These are phyloP conservation scores for Amazona ochrocephala DNA, from an alignment of 2,797 vertebrate species.

Conservation along the genomic window DNA sequence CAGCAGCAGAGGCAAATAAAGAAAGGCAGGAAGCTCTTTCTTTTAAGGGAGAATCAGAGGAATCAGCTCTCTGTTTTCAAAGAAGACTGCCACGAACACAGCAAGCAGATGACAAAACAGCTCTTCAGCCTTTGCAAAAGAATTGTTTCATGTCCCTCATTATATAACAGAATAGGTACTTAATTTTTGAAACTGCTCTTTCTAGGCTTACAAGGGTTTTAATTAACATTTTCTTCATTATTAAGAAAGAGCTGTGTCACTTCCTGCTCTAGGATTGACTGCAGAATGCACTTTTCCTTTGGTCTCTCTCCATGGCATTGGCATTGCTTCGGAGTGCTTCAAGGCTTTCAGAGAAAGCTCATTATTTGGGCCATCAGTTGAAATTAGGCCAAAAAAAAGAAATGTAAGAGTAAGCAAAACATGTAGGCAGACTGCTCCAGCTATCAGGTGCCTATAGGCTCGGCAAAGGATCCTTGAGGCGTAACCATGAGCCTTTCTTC, in stretches of 20 bases:
- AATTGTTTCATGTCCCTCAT: not conserved
- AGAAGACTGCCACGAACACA: not conserved
- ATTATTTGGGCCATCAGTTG: conserved; percentile 15
- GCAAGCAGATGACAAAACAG: not conserved
- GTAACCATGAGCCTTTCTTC: not conserved
- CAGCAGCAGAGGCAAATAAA: not conserved
- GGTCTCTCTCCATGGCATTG: not conserved
- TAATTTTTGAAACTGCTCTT: not conserved
- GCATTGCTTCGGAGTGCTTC: not conserved
- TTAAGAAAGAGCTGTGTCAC: not conserved
- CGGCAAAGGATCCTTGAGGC: not conserved
- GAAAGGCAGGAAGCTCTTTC: not conserved
- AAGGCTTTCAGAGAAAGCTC: not conserved
- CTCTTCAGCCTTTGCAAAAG: not conserved
- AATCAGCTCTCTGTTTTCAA: not conserved
- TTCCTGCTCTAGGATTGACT: not conserved
- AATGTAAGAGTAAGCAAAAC: not conserved
- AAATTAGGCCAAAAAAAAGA: conserved; percentile 20
- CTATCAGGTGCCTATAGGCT: not conserved
- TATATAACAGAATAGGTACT: not conserved
- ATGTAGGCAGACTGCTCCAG: not conserved
- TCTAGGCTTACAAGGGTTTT: not conserved
- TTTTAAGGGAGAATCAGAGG: not conserved
- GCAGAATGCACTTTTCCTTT: not conserved
- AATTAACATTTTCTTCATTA: conserved; percentile 5